These are phyloP conservation scores for Agrochola circellaris DNA, from an alignment of 2,888 invertebrate genomes.

Conservation along the genomic window DNA sequence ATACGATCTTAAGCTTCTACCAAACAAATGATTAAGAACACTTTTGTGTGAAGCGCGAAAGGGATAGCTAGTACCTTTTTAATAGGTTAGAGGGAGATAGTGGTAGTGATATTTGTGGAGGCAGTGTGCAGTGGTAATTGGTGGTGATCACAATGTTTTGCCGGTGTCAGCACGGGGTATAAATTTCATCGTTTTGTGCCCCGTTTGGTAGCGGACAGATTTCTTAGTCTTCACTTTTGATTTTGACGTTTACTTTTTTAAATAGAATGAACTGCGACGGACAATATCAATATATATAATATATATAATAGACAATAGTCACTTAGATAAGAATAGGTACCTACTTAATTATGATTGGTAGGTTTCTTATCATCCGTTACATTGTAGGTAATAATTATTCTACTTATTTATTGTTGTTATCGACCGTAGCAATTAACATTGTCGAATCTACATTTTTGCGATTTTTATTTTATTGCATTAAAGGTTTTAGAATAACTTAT, in stretches of 20 bases:
- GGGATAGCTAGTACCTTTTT: constrained; percentile 59
- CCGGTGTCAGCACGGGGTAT: constrained; percentile 86
- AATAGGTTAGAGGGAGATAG: constrained; percentile 57
- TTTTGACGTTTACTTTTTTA: not conserved
- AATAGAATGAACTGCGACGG: not conserved
- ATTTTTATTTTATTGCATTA: too few species aligned
- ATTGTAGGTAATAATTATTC: not conserved
- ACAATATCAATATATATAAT: too few species aligned
- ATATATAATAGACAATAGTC: too few species aligned
- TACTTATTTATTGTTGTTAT: not conserved
- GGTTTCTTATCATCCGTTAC: not conserved
- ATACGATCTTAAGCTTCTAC: constrained; percentile 60
- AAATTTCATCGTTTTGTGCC: constrained; percentile 83
- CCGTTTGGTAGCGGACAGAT: constrained; percentile 70
- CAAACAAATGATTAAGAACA: constrained; percentile 79
- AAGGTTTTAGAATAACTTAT: too few species aligned
- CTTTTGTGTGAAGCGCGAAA: constrained; percentile 75
- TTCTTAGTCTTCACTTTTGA: constrained; percentile 42
- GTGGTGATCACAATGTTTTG: constrained; percentile 89
- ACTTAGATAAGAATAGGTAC: not conserved
- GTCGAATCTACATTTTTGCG: too few species aligned
- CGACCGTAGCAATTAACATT: too few species aligned
- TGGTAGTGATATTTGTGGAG: constrained; percentile 79
- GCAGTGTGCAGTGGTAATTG: constrained; percentile 87
- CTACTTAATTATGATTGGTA: not conserved